Conservation (phyloP, 2,888 invertebrate genomes). For the Notocelia uddmanniana region DNA sequence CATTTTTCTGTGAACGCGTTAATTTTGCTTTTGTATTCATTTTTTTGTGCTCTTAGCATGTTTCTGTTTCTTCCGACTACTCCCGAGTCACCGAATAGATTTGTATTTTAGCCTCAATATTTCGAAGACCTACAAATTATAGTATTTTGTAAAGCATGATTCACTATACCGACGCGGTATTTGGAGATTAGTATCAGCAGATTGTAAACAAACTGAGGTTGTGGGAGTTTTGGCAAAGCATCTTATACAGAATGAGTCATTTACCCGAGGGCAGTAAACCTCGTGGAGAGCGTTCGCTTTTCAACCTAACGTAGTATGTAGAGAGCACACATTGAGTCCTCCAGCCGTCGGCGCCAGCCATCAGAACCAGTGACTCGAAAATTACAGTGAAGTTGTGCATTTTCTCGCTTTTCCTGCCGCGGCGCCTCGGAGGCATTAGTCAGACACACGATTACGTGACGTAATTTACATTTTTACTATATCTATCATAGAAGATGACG, state of each 20-base stretch:
- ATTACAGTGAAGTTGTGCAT: conserved; percentile 25
- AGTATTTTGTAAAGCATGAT: conserved; percentile 51
- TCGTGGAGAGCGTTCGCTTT: conserved; percentile 6
- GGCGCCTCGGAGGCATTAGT: conserved; percentile 42
- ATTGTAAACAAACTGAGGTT: conserved; percentile 54
- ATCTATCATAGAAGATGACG: conserved; percentile 56
- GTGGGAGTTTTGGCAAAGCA: conserved; percentile 50
- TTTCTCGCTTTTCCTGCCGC: conserved; percentile 42
- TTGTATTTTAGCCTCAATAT: neutral
- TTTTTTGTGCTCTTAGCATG: neutral
- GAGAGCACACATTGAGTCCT: conserved; percentile 6
- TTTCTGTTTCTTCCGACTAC: neutral
- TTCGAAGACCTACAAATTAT: neutral
- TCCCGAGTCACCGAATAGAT: neutral
- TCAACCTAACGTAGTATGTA: neutral
- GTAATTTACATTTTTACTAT: conserved; percentile 59
- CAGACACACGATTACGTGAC: conserved; percentile 54
- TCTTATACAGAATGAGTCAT: conserved; percentile 35
- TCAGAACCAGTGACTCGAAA: conserved; percentile 15
- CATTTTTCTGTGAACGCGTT: conserved; percentile 26
- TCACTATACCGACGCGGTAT: conserved; percentile 55
- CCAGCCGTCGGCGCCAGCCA: neutral
- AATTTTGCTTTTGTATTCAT: neutral
- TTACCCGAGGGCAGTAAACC: conserved; percentile 27
- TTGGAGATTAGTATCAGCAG: conserved; percentile 59